These are phyloP conservation scores for Ascidia mentula DNA, from an alignment of 23 tunicate species.

Conservation along the genomic window DNA sequence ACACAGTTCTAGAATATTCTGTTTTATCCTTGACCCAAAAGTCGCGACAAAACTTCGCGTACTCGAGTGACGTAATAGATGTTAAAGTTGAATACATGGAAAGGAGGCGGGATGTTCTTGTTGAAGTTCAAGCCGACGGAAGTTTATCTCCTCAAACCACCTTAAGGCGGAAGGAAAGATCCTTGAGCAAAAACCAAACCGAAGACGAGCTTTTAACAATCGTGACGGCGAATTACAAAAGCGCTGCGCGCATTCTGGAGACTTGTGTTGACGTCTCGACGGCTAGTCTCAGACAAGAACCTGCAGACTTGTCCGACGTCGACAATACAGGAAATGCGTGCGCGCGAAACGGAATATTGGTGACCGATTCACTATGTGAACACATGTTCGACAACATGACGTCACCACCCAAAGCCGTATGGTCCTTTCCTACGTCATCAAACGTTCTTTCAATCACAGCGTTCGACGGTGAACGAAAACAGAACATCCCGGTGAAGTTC, in stretches of 20 bases:
- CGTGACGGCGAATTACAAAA: background rate
- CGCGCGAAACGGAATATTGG: background rate
- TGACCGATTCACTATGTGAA: slow-evolving; percentile 6
- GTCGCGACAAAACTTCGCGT: background rate
- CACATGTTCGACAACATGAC: background rate
- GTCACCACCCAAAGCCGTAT: background rate
- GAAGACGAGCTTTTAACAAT: background rate
- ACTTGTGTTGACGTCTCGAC: background rate
- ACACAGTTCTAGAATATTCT: slow-evolving; percentile 13
- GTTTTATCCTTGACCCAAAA: background rate
- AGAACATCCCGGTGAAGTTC: slow-evolving; percentile 9
- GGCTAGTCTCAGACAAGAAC: background rate
- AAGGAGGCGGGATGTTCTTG: background rate
- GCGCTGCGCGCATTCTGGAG: background rate
- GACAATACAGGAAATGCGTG: background rate
- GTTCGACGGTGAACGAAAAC: background rate
- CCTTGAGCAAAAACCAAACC: background rate
- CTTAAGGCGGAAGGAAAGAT: background rate
- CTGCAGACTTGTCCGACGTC: too few relatives aligned
- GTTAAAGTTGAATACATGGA: background rate
- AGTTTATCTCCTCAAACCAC: background rate
- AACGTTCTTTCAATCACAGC: slow-evolving; percentile 14
- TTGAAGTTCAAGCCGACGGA: background rate
- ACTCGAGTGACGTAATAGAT: background rate
- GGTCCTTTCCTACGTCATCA: slow-evolving; percentile 9